A percentile compares a stretch with the other conserved stretches of the same genome.
Evolutionary conservation across 2,797 vertebrate species (phyloP).

Genomic region (Mus minutoides): DNA sequence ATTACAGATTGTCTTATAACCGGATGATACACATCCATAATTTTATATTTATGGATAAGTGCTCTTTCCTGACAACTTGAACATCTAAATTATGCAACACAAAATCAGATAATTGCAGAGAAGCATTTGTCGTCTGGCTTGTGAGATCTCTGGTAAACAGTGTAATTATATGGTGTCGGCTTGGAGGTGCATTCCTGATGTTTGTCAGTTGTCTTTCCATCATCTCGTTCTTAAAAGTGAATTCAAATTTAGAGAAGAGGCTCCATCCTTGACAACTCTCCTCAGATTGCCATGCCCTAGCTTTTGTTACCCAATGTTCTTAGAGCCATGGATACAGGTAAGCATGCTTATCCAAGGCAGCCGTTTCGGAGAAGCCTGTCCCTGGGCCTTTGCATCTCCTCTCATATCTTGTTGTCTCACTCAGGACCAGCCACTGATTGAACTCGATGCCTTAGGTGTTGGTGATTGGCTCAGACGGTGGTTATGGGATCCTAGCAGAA

Average conservation of each 20-base stretch:
- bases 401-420: neutral
- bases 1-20: slow-evolving; percentile 74
- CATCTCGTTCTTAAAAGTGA: neutral
- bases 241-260: slow-evolving; percentile 22
- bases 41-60: slow-evolving; percentile 77
- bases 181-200: slow-evolving; percentile 30
- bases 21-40: slow-evolving; percentile 62
- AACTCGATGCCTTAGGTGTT: neutral
- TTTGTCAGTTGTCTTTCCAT: neutral
- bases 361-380: neutral
- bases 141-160: slow-evolving; percentile 67
- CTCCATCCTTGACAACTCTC: neutral
- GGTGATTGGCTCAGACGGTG: neutral
- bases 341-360: neutral
- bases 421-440: neutral
- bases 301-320: neutral
- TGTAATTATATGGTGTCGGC: slow-evolving; percentile 63
- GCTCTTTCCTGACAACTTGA: slow-evolving; percentile 68
- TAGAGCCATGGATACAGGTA: neutral
- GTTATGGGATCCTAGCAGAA: neutral
- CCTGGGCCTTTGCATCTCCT: neutral
- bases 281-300: neutral
- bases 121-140: slow-evolving; percentile 66
- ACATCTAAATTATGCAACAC: slow-evolving; percentile 69
- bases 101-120: slow-evolving; percentile 74